Evolutionary conservation across 2,888 invertebrate species (phyloP), one percentile per base, ranked within the genome.

Genomic region (Deilephila porcellus): DNA sequence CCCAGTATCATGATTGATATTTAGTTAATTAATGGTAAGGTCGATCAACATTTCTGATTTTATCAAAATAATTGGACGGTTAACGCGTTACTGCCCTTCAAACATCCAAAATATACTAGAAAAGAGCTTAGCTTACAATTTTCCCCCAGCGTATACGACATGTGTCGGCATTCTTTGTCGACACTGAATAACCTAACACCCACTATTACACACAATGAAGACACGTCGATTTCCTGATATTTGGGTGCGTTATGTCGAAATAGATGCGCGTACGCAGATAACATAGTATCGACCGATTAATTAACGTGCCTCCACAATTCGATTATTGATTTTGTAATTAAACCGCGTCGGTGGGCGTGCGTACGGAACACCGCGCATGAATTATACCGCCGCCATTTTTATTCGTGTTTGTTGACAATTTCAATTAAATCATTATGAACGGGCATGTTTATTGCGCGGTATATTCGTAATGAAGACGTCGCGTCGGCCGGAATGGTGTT

Each of bases 281-380:
- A 81, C 85, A 83, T 82, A 83, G 81, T 88, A 90, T 91, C 92
- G 84, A 87, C 90, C 91, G 91, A 93, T 92, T 91, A 90, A 90
- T 92, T 90, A 91, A 89, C 86, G 85, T 81, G 82, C 84, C 83
- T 84, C 79, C 81, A 85, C 89, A 89, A 89, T 93, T 92, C 91
- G 91, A 93, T 93, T 93, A 93, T 93, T 93, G 92, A 93, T 93
- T 93, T 91, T 88, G 90, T 92, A 94, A 94, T 94, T 93, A 93
- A 93, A 93, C 90, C 89, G 87, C 88, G 82, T 85, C 81, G 87
- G 89, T 88, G 88, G 91, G 92, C 88, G 91, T 86, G 83, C 83
- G 79, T 75, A 81, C 80, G 78, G 79, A 80, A 79, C 79, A 81
- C 74, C 79, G 74, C 77, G 77, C 76, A 83, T 86, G 83, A 86